Conservation (phyloP, 2,113 vertebrate species). For the Ranitomeya variabilis region DNA sequence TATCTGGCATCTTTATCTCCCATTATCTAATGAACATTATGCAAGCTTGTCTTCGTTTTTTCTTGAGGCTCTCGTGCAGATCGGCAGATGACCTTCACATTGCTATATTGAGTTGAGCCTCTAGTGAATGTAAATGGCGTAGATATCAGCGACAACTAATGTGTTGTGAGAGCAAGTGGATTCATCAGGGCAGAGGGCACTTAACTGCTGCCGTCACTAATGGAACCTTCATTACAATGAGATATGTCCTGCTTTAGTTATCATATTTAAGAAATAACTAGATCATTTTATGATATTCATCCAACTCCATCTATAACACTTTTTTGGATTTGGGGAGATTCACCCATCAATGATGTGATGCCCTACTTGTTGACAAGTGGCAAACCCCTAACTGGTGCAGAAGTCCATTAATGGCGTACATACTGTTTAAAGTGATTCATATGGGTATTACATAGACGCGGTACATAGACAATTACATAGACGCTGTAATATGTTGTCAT, state of each 20-base stretch:
- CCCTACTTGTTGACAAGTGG: background rate
- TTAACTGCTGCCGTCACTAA: background rate
- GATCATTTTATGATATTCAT: background rate
- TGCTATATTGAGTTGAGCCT: background rate
- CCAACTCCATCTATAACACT: background rate
- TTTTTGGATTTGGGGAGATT: background rate
- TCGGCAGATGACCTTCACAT: background rate
- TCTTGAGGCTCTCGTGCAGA: background rate
- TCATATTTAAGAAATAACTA: background rate
- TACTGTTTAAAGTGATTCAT: background rate
- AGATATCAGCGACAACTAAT: background rate
- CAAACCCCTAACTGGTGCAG: background rate
- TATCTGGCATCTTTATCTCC: background rate
- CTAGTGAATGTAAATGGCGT: constrained; percentile 5
- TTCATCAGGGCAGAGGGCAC: background rate
- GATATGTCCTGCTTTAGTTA: background rate
- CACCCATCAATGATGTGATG: background rate
- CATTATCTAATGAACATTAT: background rate
- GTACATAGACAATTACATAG: too few relatives aligned
- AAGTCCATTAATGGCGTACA: too few relatives aligned
- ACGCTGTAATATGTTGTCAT: background rate
- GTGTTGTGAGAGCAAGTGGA: background rate
- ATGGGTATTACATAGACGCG: background rate
- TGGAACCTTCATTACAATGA: background rate
- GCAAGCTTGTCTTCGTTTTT: background rate